These are phyloP conservation scores for Phengaris arion DNA, from an alignment of 2,888 invertebrate genomes.

Conservation along the genomic window DNA sequence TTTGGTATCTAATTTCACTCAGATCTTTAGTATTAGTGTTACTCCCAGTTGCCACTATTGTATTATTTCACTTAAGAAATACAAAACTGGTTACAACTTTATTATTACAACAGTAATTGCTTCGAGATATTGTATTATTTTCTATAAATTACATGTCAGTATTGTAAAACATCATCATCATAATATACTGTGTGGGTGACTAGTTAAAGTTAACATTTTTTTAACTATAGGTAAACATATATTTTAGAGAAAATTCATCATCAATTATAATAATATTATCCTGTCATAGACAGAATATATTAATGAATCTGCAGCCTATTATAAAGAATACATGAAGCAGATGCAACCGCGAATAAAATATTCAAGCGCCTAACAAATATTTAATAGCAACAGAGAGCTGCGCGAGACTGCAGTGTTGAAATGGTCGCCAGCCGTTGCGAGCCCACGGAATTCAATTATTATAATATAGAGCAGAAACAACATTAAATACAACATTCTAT, in stretches of 20 bases:
- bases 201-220: neutral
- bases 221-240: too few relatives aligned
- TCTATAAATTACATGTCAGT: neutral
- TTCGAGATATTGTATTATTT: neutral
- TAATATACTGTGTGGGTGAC: too few relatives aligned
- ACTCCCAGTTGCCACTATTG: neutral
- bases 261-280: neutral
- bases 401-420: conserved; percentile 44
- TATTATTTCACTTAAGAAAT: neutral
- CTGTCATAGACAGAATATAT: neutral
- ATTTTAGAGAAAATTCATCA: neutral
- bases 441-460: conserved; percentile 56
- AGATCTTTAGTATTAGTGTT: neutral
- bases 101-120: neutral
- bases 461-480: conserved; percentile 50
- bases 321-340: neutral
- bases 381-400: conserved; percentile 62
- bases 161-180: too few relatives aligned
- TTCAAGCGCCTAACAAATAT: conserved; percentile 61
- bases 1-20: neutral
- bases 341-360: conserved; percentile 35
- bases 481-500: conserved; percentile 39
- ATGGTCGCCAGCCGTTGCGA: conserved; percentile 31
- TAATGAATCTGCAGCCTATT: neutral
- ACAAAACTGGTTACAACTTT: neutral